Base-by-base conservation (phyloP, 2,888 invertebrate species). In the Eudemis profundana region DNA sequence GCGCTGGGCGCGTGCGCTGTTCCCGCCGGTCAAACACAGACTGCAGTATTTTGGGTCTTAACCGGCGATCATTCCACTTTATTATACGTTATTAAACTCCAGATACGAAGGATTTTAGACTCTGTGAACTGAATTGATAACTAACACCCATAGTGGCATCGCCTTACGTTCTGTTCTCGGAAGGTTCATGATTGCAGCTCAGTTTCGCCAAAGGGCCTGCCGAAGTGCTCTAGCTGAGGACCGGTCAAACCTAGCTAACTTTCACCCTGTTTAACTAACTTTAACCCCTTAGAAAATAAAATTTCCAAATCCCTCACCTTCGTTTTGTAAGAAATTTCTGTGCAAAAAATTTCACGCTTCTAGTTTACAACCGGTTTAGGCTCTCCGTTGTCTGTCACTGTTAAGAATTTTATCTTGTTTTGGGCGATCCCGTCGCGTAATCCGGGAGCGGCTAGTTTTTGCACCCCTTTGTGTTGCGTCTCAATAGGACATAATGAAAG, bases 11-110 rank as follows among this genome's bases (percentile, higher is more conserved):
- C 71, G 80, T 77, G 72, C 72, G 74, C 69, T 72, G 71, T 69
- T 69, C 68, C 51, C 76, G 72, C 73, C 80, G 82, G 78, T 68
- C 77, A 78, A 70, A 71, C 76, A 74, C 81, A 74, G 76, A 85
- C 85, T 85, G 83, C 71, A 57, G 73, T 72, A 70, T 71, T 72
- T 69, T 74, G 74, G 73, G 72, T 71, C 72, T 71, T 73, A 70
- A 71, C 75, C 69, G 70, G 65, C 67, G 40, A 61, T 70, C 69
- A 69, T 69, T 69, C 73, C 67, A 70, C 66, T 72, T 74, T 70
- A 72, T 75, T 72, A 71, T 76, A 72, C 74, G 69, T 61, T 71
- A 71, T 60, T 70, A 68, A 68, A 74, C 69, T 61, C 61, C 56
- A 21, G 53, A 57, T 69, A 61, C 68, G 70, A 67, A 69, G 70